A percentile compares a stretch with the other conserved stretches of the same genome.
These are phyloP conservation scores for Petrocephalus sullivani DNA, from an alignment of 2,797 vertebrate genomes.

Conservation along the genomic window DNA sequence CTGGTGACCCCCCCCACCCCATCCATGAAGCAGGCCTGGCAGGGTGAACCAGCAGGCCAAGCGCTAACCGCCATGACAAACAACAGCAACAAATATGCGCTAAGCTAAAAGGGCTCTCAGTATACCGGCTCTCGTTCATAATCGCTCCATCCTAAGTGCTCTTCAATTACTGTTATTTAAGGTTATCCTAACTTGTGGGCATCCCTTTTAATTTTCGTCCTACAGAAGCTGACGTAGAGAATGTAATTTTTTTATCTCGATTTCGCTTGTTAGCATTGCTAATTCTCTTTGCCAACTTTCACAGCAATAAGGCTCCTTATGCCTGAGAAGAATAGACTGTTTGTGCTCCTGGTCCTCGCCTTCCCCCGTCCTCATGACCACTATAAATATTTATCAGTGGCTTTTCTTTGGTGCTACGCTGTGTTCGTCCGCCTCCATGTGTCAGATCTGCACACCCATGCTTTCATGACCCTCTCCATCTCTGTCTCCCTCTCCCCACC, in stretches of 20 bases:
- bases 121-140: neutral
- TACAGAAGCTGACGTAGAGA: neutral
- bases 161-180: neutral
- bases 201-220: neutral
- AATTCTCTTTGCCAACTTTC: neutral
- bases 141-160: neutral
- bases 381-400: conserved; percentile 20
- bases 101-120: neutral
- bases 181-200: neutral
- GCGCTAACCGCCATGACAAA: neutral
- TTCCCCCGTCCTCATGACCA: conserved; percentile 25
- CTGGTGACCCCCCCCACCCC: neutral
- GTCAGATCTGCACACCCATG: neutral
- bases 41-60: neutral
- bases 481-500: neutral
- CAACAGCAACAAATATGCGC: neutral
- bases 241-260: conserved; percentile 1
- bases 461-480: neutral
- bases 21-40: neutral
- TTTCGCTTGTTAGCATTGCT: conserved; percentile 37
- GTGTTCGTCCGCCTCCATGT: neutral
- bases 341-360: neutral
- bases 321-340: neutral
- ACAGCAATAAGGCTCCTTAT: conserved; percentile 1
- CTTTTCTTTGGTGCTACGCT: conserved; percentile 27